Conservation (phyloP, 2,888 invertebrate genomes). For the Volucella inflata region DNA sequence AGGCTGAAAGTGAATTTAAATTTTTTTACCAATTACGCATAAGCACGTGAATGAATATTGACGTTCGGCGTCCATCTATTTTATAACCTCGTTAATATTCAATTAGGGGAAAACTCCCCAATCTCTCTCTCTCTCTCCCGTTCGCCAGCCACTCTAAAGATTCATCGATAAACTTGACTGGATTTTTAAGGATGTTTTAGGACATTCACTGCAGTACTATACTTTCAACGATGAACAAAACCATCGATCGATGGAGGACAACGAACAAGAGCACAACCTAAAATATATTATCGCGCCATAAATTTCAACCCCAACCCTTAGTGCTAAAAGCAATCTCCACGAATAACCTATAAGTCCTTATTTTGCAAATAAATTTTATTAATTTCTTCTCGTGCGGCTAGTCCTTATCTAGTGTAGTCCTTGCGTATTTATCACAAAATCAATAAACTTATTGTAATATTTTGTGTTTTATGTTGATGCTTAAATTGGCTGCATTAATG, state of each 20-base stretch:
- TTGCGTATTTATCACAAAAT: constrained; percentile 59
- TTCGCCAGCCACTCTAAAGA: no score
- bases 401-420: constrained; percentile 49
- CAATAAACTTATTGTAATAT: constrained; percentile 58
- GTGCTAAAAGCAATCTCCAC: background rate
- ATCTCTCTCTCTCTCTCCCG: background rate
- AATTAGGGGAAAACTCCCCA: background rate
- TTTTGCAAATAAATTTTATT: constrained; percentile 27
- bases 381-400: constrained; percentile 33
- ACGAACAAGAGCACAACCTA: constrained; percentile 15
- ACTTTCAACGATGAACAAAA: background rate
- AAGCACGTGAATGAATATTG: constrained; percentile 26
- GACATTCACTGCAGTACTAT: background rate
- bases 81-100: constrained; percentile 19
- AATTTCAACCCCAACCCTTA: constrained; percentile 5
- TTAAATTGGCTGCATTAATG: constrained; percentile 50
- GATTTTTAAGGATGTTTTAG: background rate
- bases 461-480: constrained; percentile 52
- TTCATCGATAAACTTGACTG: constrained; percentile 1
- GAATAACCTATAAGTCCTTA: constrained; percentile 32
- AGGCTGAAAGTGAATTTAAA: constrained; percentile 32
- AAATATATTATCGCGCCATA: constrained; percentile 61
- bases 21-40: background rate
- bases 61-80: constrained; percentile 23
- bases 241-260: background rate